These are phyloP conservation scores for Euproctis similis DNA, from an alignment of 2,888 invertebrate species.

Conservation along the genomic window DNA sequence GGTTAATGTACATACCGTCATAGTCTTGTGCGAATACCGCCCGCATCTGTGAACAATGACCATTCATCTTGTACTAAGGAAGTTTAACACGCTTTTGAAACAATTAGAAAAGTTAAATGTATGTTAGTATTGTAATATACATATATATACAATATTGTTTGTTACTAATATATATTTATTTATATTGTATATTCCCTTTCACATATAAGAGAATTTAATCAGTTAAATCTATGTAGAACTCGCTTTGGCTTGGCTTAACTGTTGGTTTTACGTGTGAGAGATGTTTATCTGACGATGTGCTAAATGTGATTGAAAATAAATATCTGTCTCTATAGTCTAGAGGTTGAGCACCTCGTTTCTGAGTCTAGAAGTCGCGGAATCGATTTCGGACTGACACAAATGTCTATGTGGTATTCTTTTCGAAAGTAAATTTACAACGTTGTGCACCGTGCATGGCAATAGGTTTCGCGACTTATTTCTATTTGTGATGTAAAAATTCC, in stretches of 20 bases:
- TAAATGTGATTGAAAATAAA: too few species aligned
- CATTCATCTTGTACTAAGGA: slow-evolving; percentile 50
- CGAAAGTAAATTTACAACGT: too few species aligned
- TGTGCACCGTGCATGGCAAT: too few species aligned
- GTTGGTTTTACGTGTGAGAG: slow-evolving; percentile 7
- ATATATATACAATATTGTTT: too few species aligned
- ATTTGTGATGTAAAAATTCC: too few species aligned
- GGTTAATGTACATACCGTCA: slow-evolving; percentile 58
- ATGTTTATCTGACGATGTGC: too few species aligned
- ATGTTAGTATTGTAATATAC: slow-evolving; percentile 32
- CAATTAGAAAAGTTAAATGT: slow-evolving; percentile 41
- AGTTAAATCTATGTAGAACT: slow-evolving; percentile 19
- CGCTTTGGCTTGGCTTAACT: slow-evolving; percentile 13
- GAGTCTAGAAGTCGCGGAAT: too few species aligned
- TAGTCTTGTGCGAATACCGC: slow-evolving; percentile 66
- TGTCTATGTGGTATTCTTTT: too few species aligned
- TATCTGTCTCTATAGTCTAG: too few species aligned
- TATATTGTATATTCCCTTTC: slow-evolving; percentile 23
- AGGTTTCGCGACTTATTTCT: too few species aligned
- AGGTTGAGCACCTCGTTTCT: too few species aligned
- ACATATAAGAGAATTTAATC: slow-evolving; percentile 19
- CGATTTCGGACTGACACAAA: too few species aligned
- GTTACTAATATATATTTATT: neutral
- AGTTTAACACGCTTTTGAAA: slow-evolving; percentile 39
- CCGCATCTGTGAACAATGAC: slow-evolving; percentile 67